Conservation (phyloP, 2,113 vertebrate species). For the Channa maculata region DNA sequence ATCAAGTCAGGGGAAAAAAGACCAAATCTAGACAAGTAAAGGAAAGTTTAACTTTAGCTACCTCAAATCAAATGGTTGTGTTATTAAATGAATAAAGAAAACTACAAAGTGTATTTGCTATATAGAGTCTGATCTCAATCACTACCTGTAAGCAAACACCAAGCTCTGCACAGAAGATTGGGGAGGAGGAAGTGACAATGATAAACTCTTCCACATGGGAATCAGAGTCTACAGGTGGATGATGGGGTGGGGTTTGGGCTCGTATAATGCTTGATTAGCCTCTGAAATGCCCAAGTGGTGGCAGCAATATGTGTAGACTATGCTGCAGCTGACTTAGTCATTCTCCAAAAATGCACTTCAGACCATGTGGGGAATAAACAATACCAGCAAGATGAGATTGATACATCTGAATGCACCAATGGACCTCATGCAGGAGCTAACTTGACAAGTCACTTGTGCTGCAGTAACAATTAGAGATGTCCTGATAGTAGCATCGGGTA, state of each 20-base stretch:
- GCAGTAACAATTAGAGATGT: neutral
- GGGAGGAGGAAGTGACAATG: conserved; percentile 44
- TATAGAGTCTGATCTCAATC: conserved; percentile 36
- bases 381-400: neutral
- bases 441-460: neutral
- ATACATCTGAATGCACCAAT: neutral
- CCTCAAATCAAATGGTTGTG: neutral
- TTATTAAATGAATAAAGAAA: conserved; percentile 30
- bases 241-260: neutral
- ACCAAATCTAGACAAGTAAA: neutral
- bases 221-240: conserved; percentile 40
- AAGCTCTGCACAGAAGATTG: conserved; percentile 41
- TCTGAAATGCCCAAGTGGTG: neutral
- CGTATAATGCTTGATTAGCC: conserved; percentile 22
- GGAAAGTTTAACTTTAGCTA: neutral
- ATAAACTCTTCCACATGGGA: conserved; percentile 46
- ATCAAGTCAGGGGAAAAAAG: no score
- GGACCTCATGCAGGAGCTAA: neutral
- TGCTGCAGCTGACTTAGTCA: neutral
- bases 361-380: neutral
- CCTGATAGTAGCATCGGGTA: no score
- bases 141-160: conserved; percentile 41
- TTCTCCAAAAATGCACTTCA: neutral
- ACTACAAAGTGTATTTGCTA: conserved; percentile 10
- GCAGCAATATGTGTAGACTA: neutral